A percentile compares a stretch with the other conserved stretches of the same genome.
phyloP scores from a whole-genome alignment of 1,140 invertebrate species.

The Caenorhabditis brenneri region DNA sequence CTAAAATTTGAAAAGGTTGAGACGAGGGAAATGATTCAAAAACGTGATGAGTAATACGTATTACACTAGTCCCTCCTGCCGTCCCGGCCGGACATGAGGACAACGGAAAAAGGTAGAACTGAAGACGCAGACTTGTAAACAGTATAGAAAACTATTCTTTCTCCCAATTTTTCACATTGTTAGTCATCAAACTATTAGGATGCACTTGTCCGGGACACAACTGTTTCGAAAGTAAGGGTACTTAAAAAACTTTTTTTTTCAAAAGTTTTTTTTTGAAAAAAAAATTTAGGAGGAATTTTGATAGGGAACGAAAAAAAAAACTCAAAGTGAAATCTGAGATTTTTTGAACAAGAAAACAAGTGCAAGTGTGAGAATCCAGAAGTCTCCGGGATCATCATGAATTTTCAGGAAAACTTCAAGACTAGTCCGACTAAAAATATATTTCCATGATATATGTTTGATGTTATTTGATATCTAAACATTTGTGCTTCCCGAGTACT shows the following conservation, averaged over 20 bases:
- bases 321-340: background rate
- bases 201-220: too few relatives aligned
- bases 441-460: background rate
- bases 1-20: too few relatives aligned
- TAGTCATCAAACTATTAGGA: background rate
- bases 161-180: background rate
- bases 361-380: slow-evolving; percentile 1
- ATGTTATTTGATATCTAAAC: slow-evolving; percentile 40
- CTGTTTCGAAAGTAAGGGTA: too few relatives aligned
- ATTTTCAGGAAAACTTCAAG: too few relatives aligned
- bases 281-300: background rate
- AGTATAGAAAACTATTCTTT: slow-evolving; percentile 8
- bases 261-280: too few relatives aligned
- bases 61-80: slow-evolving; percentile 16
- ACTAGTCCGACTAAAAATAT: background rate
- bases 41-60: slow-evolving; percentile 39
- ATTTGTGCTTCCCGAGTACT: background rate
- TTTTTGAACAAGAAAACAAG: background rate
- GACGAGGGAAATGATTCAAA: background rate
- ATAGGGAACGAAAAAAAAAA: background rate
- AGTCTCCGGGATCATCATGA: background rate
- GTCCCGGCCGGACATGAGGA: background rate
- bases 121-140: background rate
- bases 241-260: too few relatives aligned
- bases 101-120: background rate